Base-by-base conservation (phyloP, 2,797 vertebrate genomes). In the Okamejei kenojei region DNA sequence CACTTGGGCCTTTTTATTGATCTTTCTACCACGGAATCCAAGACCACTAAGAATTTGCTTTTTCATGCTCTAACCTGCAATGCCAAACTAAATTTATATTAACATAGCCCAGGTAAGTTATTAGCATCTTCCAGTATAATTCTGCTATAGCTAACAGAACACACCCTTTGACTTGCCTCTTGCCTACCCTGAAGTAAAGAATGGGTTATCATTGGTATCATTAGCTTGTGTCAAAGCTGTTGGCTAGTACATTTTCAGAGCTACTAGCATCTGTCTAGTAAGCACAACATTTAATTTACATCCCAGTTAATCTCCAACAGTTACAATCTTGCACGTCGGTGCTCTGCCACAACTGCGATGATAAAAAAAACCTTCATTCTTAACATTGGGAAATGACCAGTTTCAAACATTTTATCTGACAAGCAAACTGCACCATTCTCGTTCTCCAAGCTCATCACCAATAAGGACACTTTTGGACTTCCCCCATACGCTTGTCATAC, bases 321-420 rank as follows among this genome's bases (percentile, higher is more conserved):
- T 38, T 74, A 74, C 73, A 54, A 58, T 58, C 90, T 92, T 92
- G 71, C 90, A 74, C 71, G 17, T 76, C 15, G 4, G 71, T 74
- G 71, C 35, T 38, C 45, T 7, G 71, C 58, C 68, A 76, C 90
- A 92, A 58, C 35, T 26, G 38, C n/a, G 73, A 92, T 92, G 68
- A 45, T 45, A 92, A 92, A 92, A 92, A 11, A 92, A 76, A 92
- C 26, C 73, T 54, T 71, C 71, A 76, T 92, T 92, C 90, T 74
- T 45, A 88, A 74, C 54, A 76, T 1, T 74, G 90, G 71, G 73
- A 76, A 92, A 76, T 29, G 54, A 92, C 90, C 90, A 76, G 38
- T 58, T 76, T 92, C 90, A 92, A 92, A 92, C 71, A 76, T 92
- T 92, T 92, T 92, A 92, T 92, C 90, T 58, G 38, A 92, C 71